Evolutionary conservation across 2,113 vertebrate species (phyloP).

Genomic region (Entomyzon cyanotis): DNA sequence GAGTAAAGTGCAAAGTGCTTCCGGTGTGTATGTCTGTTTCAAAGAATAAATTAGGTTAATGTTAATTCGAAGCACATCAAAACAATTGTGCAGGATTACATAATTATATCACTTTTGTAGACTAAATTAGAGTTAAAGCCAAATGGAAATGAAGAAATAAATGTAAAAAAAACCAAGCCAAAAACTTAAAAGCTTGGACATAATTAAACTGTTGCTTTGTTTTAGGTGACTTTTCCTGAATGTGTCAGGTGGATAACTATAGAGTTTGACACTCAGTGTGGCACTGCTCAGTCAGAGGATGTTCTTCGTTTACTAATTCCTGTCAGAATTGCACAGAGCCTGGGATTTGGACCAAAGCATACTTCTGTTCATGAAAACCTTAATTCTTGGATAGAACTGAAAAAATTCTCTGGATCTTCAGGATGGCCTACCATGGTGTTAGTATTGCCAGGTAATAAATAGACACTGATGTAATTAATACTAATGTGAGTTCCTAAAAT

Average conservation of each 20-base stretch:
- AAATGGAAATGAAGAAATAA: background rate
- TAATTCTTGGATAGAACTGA: conserved; percentile 97
- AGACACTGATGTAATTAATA: background rate
- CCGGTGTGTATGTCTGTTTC: background rate
- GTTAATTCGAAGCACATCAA: background rate
- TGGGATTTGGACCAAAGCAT: conserved; percentile 86
- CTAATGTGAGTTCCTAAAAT: background rate
- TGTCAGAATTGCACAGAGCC: conserved; percentile 84
- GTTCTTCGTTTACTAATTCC: conserved; percentile 94
- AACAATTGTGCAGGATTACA: background rate
- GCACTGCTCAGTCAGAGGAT: conserved; percentile 95
- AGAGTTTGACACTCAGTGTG: conserved; percentile 95
- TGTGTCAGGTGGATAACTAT: conserved; percentile 96
- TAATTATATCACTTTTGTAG: background rate
- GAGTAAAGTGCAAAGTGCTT: background rate
- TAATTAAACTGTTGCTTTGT: background rate
- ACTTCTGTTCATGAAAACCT: conserved; percentile 88
- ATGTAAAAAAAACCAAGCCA: fast-evolving
- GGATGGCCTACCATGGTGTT: conserved; percentile 95
- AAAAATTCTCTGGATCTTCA: conserved; percentile 91
- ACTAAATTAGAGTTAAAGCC: background rate
- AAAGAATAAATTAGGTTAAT: background rate
- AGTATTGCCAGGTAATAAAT: conserved; percentile 87
- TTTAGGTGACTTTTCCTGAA: conserved; percentile 95
- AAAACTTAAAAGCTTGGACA: background rate